phyloP scores from a whole-genome alignment of 1,140 invertebrate genomes.

The Tenebrio molitor region DNA sequence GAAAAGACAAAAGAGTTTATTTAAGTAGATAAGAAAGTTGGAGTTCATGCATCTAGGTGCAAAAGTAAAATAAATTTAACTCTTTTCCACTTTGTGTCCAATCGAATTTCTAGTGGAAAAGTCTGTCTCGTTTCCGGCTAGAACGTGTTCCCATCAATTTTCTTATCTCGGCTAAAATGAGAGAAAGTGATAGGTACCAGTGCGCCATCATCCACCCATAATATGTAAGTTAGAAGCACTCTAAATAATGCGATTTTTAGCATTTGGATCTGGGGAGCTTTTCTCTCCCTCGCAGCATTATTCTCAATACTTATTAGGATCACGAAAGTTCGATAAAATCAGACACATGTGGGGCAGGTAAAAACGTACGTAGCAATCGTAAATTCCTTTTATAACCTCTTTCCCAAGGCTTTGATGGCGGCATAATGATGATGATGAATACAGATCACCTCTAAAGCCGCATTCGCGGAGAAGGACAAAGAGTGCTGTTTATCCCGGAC shows the following conservation, averaged over 20 bases:
- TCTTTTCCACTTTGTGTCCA: conserved; percentile 54
- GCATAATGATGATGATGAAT: conserved; percentile 32
- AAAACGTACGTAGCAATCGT: conserved; percentile 37
- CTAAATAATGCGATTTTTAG: conserved; percentile 32
- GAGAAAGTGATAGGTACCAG: conserved; percentile 46
- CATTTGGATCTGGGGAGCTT: conserved; percentile 8
- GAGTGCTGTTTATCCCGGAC: neutral
- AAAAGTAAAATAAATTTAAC: conserved; percentile 52
- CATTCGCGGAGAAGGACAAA: neutral
- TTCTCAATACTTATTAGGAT: conserved; percentile 36
- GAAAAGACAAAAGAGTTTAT: neutral
- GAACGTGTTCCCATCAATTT: conserved; percentile 52
- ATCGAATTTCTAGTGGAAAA: conserved; percentile 49
- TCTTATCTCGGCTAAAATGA: conserved; percentile 51
- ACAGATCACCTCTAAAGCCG: conserved; percentile 4
- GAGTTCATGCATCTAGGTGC: conserved; percentile 1
- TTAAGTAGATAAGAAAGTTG: neutral
- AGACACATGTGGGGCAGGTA: conserved; percentile 36
- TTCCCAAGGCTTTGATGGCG: neutral
- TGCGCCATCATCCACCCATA: conserved; percentile 22
- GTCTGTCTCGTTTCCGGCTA: conserved; percentile 47
- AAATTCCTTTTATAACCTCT: conserved; percentile 22
- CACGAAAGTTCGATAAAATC: conserved; percentile 37
- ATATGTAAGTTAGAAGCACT: conserved; percentile 27
- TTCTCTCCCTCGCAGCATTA: neutral